These are phyloP conservation scores for Tribolium madens DNA, from an alignment of 1,140 invertebrate genomes.

Conservation along the genomic window DNA sequence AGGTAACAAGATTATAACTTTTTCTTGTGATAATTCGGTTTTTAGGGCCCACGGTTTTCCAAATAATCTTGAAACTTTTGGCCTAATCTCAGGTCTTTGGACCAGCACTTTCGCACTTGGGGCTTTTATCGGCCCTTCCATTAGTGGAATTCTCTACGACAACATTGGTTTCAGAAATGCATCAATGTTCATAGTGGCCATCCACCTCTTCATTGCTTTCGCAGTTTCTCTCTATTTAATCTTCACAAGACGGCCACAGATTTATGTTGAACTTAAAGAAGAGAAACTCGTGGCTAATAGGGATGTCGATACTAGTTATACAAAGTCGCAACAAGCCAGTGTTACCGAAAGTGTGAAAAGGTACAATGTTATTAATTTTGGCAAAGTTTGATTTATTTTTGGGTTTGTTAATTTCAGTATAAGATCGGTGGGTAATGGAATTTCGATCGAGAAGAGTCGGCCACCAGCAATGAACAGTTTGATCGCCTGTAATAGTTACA, in stretches of 20 bases:
- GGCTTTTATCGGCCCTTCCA: slow-evolving; percentile 85
- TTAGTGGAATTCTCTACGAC: slow-evolving; percentile 82
- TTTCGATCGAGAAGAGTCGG: slow-evolving; percentile 71
- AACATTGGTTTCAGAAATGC: slow-evolving; percentile 78
- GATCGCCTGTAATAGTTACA: slow-evolving; percentile 81
- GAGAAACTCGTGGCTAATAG: slow-evolving; percentile 59
- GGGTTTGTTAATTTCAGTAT: slow-evolving; percentile 57
- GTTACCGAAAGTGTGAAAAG: slow-evolving; percentile 60
- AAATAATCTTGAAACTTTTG: slow-evolving; percentile 85
- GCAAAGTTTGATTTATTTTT: neutral
- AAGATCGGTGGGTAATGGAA: slow-evolving; percentile 65
- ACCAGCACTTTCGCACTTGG: slow-evolving; percentile 87
- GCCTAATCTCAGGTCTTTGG: slow-evolving; percentile 86
- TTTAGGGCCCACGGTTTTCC: slow-evolving; percentile 78
- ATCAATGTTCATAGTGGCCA: slow-evolving; percentile 78
- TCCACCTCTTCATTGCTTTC: slow-evolving; percentile 73
- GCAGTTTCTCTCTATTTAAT: slow-evolving; percentile 56
- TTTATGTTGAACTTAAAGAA: slow-evolving; percentile 61
- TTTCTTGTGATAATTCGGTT: neutral
- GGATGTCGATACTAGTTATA: slow-evolving; percentile 46
- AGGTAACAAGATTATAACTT: slow-evolving; percentile 62
- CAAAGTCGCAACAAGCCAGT: slow-evolving; percentile 51
- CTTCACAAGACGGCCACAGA: slow-evolving; percentile 34
- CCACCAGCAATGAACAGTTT: slow-evolving; percentile 78
- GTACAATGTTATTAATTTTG: slow-evolving; percentile 50